Percentiles rank a stretch among this genome's conserved stretches.
Evolutionary conservation across 2,888 invertebrate genomes (phyloP).

Genomic region (Melikaiella ostensackeni): DNA sequence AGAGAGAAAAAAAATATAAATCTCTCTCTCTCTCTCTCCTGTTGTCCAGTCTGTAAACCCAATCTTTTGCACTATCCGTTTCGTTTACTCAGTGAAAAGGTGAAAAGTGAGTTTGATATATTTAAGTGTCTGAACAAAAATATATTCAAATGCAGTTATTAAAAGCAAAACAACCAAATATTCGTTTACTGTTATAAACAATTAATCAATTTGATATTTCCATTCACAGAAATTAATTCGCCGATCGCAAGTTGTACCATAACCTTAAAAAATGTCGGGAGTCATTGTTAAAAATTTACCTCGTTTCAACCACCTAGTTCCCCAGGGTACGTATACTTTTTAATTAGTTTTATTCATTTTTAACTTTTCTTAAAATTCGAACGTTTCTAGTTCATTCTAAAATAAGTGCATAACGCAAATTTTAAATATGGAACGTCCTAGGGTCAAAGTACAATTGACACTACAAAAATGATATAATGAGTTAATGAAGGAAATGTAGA

Average conservation of each 20-base stretch:
- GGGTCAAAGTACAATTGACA: constrained; percentile 30
- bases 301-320: constrained; percentile 56
- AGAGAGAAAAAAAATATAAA: too few species aligned
- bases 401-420: constrained; percentile 51
- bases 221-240: neutral
- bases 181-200: neutral
- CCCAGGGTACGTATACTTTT: constrained; percentile 57
- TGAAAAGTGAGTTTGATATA: neutral
- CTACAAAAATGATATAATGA: neutral
- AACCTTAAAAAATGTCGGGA: constrained; percentile 58
- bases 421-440: constrained; percentile 8
- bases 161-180: neutral
- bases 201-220: neutral
- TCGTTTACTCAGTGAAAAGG: neutral
- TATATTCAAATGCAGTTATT: neutral
- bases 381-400: constrained; percentile 42
- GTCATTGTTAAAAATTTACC: constrained; percentile 62
- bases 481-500: constrained; percentile 7
- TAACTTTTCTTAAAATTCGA: constrained; percentile 32
- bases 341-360: constrained; percentile 22
- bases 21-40: too few species aligned
- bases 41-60: too few species aligned
- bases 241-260: neutral
- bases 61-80: neutral
- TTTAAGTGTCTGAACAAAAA: neutral